A percentile compares a stretch with the other conserved stretches of the same genome.
Evolutionary conservation across 1,140 invertebrate species (phyloP).

Genomic region (Muscidifurax raptorellus): DNA sequence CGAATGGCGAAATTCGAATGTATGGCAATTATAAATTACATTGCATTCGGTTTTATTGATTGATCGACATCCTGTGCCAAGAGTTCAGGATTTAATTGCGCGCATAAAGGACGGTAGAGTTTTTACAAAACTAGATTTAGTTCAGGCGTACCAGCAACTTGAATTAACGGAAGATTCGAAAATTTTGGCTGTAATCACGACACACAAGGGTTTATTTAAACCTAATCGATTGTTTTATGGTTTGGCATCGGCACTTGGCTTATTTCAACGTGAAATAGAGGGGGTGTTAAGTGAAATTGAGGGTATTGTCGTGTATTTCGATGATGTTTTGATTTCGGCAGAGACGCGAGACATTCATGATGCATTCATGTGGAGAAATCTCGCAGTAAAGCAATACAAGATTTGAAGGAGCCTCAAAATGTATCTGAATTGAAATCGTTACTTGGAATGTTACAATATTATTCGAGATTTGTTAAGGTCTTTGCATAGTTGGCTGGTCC

Average conservation of each 20-base stretch:
- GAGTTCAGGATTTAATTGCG: constrained; percentile 12
- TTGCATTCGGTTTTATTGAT: constrained; percentile 38
- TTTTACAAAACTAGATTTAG: constrained; percentile 50
- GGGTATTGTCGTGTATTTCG: constrained; percentile 16
- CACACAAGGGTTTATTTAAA: constrained; percentile 40
- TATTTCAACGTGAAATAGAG: constrained; percentile 36
- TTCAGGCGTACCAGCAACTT: constrained; percentile 47
- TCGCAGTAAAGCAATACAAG: not conserved
- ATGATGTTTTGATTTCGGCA: constrained; percentile 16
- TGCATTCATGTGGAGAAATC: not conserved
- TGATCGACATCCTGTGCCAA: not conserved
- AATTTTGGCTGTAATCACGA: constrained; percentile 39
- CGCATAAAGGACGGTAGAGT: constrained; percentile 16
- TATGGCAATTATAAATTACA: constrained; percentile 51
- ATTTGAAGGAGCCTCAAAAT: not conserved
- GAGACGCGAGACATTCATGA: not conserved
- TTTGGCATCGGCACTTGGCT: constrained; percentile 2
- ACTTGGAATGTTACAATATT: constrained; percentile 32
- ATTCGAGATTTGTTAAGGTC: constrained; percentile 33
- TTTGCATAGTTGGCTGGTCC: constrained; percentile 2
- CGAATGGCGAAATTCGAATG: constrained; percentile 29
- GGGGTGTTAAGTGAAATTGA: not conserved
- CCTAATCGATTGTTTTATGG: constrained; percentile 28
- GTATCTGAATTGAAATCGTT: constrained; percentile 4
- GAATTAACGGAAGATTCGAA: constrained; percentile 33